Evolutionary conservation across 2,113 vertebrate genomes (phyloP).

Genomic region (Bombycilla garrulus): DNA sequence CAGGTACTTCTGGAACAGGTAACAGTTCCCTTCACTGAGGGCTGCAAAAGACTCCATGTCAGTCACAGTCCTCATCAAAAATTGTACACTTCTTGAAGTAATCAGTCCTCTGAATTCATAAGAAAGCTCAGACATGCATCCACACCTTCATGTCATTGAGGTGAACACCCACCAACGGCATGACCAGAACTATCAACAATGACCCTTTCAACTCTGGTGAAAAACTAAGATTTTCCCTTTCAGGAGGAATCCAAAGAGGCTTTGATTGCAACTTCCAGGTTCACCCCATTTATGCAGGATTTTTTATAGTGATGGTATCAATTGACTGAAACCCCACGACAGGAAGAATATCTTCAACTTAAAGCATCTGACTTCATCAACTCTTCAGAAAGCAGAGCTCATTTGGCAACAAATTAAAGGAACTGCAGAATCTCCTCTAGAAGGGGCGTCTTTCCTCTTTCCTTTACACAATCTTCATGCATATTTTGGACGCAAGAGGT

Average conservation of each 20-base stretch:
- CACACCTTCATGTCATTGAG: neutral
- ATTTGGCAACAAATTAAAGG: neutral
- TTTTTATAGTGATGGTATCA: neutral
- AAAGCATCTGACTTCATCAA: neutral
- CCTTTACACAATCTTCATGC: neutral
- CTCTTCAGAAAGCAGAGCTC: neutral
- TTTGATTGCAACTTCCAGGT: neutral
- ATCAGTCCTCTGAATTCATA: neutral
- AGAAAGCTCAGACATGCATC: neutral
- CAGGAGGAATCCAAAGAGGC: neutral
- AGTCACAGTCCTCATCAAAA: neutral
- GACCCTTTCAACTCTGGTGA: neutral
- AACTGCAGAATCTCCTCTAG: neutral
- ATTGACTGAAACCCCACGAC: neutral
- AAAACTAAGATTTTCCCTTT: neutral
- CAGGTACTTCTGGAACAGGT: neutral
- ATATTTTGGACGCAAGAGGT: constrained; percentile 7
- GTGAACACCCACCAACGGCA: neutral
- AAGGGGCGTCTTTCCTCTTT: neutral
- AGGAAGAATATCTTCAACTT: neutral
- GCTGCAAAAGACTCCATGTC: neutral
- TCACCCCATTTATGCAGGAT: neutral
- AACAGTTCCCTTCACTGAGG: neutral
- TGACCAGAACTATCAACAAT: neutral
- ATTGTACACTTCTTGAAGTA: neutral